Evolutionary conservation across 2,797 vertebrate genomes (phyloP).

Genomic region (Echeneis naucrates): DNA sequence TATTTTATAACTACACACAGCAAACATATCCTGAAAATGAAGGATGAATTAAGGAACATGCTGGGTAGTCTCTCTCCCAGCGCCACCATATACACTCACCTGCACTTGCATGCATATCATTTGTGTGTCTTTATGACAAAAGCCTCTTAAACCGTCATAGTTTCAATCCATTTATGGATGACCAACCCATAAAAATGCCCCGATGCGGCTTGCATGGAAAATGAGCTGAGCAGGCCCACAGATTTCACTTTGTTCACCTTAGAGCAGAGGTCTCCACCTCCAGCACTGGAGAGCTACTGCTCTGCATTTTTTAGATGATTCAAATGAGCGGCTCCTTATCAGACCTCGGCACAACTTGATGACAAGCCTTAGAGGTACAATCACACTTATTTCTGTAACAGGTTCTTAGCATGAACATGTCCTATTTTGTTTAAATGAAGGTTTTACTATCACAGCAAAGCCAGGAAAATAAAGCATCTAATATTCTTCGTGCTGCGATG

Average conservation of each 20-base stretch:
- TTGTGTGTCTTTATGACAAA: conserved; percentile 43
- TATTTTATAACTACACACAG: conserved; percentile 20
- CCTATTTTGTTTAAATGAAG: not conserved
- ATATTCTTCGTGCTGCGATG: not conserved
- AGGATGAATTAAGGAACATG: conserved; percentile 31
- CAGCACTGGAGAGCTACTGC: too few species aligned
- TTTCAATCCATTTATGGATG: conserved; percentile 61
- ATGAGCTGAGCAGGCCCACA: conserved; percentile 55
- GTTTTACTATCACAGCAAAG: not conserved
- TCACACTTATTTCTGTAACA: conserved; percentile 12
- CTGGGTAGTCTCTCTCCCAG: conserved; percentile 48
- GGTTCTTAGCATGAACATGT: not conserved
- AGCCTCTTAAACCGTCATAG: conserved; percentile 47
- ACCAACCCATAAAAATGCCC: conserved; percentile 62
- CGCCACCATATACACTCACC: conserved; percentile 27
- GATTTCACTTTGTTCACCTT: conserved; percentile 53
- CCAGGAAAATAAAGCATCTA: not conserved
- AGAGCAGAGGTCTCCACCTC: too few species aligned
- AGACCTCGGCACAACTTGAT: too few species aligned
- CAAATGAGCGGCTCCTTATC: too few species aligned
- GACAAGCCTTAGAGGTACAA: conserved; percentile 40
- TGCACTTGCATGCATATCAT: conserved; percentile 6
- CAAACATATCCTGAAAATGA: conserved; percentile 14
- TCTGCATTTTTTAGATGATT: too few species aligned
- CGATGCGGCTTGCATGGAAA: conserved; percentile 43